Conservation (phyloP, 2,113 vertebrate genomes). For the Pygoscelis adeliae region DNA sequence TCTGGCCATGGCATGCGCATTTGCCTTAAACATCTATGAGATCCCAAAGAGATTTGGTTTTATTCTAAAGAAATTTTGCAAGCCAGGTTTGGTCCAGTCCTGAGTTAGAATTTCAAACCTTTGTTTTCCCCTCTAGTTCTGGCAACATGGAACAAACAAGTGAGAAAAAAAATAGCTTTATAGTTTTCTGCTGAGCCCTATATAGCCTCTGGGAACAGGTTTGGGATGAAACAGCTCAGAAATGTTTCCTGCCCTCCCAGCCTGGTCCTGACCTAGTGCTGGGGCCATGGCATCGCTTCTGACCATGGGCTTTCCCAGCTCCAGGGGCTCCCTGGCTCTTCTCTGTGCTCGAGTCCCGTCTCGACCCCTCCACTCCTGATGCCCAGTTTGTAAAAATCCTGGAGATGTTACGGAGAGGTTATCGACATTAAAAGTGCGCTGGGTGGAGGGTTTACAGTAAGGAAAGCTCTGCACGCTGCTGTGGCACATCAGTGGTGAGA, state of each 20-base stretch:
- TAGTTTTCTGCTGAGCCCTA: neutral
- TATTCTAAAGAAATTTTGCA: neutral
- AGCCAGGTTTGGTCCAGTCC: neutral
- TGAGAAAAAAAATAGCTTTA: neutral
- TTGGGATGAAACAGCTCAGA: neutral
- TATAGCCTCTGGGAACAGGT: neutral
- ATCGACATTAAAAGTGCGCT: fast-evolving
- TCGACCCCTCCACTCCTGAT: neutral
- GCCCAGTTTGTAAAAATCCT: neutral
- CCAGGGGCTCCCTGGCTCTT: neutral
- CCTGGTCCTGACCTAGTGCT: neutral
- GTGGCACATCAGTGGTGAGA: neutral
- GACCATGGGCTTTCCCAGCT: neutral
- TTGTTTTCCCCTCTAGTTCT: neutral
- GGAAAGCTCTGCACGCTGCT: neutral
- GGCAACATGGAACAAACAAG: neutral
- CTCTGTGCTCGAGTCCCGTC: neutral
- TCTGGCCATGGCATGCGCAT: fast-evolving
- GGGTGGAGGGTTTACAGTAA: neutral
- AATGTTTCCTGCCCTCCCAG: neutral
- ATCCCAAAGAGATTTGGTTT: neutral
- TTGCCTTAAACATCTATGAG: too few species aligned
- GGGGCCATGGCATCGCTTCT: neutral
- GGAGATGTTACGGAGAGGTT: neutral
- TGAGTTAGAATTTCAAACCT: neutral